Evolutionary conservation across 2,113 vertebrate species (phyloP).

Genomic region (Choloepus hoffmanni): DNA sequence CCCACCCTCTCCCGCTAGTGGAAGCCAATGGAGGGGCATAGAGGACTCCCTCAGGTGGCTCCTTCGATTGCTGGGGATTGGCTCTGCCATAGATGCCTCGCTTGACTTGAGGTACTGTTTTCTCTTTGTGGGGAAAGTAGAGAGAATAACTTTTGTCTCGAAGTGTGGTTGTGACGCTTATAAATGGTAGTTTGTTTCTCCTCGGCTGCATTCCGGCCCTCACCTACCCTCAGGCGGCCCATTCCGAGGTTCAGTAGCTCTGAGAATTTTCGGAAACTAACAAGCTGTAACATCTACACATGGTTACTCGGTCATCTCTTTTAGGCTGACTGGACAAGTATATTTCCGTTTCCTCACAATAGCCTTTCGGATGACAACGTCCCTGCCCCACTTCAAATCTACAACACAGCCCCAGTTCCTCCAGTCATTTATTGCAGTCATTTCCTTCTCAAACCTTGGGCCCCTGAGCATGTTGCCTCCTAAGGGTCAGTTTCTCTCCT

Average conservation of each 20-base stretch:
- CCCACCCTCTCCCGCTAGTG: not conserved
- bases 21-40: not conserved
- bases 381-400: not conserved
- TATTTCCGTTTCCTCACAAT: not conserved
- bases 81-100: not conserved
- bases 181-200: not conserved
- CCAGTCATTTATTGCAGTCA: not conserved
- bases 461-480: not conserved
- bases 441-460: not conserved
- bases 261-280: not conserved
- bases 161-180: too few relatives aligned
- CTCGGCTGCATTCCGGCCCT: too few relatives aligned
- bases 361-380: not conserved
- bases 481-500: not conserved
- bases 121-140: rapidly evolving
- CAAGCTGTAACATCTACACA: not conserved
- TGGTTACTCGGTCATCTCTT: too few relatives aligned
- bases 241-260: not conserved
- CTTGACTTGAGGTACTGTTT: rapidly evolving
- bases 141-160: not conserved
- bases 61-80: rapidly evolving
- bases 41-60: too few relatives aligned
- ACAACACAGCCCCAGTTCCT: not conserved
- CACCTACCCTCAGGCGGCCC: not conserved
- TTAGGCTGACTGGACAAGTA: not conserved